These are phyloP conservation scores for Mylabris sibirica DNA, from an alignment of 2,888 invertebrate genomes.

Conservation along the genomic window DNA sequence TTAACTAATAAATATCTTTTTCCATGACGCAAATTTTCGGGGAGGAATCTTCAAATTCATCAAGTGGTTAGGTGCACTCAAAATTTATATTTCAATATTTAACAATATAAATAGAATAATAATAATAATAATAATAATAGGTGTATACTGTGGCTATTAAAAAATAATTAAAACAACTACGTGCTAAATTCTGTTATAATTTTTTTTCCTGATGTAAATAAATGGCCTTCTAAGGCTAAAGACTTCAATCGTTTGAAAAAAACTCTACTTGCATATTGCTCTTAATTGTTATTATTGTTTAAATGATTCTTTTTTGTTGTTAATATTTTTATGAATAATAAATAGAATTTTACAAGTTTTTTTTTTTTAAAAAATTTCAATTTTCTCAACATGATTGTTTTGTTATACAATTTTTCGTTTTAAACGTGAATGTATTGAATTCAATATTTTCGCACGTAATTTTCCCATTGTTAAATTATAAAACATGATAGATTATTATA, in stretches of 20 bases:
- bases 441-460: constrained; percentile 3
- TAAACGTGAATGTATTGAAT: background rate
- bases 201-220: background rate
- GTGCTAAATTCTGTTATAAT: constrained; percentile 21
- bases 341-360: too few relatives aligned
- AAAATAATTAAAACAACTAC: constrained; percentile 28
- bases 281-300: constrained; percentile 3
- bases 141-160: constrained; percentile 18
- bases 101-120: too few relatives aligned
- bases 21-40: background rate
- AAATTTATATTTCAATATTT: too few relatives aligned
- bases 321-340: background rate
- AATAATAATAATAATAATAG: background rate
- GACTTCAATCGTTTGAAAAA: background rate
- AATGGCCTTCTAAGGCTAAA: constrained; percentile 6
- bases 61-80: too few relatives aligned
- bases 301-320: background rate
- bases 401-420: background rate
- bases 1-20: background rate
- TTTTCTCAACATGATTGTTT: background rate
- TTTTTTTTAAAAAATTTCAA: background rate
- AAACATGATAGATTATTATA: background rate
- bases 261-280: background rate
- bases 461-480: background rate
- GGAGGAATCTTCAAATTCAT: too few relatives aligned